Percentiles rank a stretch among this genome's conserved stretches.
Evolutionary conservation across 2,888 invertebrate genomes (phyloP).

Genomic region (Mesodorylaimus sp.): DNA sequence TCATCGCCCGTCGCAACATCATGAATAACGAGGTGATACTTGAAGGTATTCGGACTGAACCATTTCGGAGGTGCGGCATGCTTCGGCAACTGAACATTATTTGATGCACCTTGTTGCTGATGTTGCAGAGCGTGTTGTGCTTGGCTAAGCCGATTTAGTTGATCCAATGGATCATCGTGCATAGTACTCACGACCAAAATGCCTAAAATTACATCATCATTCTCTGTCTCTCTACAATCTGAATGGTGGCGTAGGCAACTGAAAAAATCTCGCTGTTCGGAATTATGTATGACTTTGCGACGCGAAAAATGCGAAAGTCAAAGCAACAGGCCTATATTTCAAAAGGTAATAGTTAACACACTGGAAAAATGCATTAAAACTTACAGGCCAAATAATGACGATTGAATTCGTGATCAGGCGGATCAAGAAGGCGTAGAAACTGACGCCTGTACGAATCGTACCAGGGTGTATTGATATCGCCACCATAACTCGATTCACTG

Average conservation of each 20-base stretch:
- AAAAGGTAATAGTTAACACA: too few relatives aligned
- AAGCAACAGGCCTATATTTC: too few relatives aligned
- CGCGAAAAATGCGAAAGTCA: too few relatives aligned
- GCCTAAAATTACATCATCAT: too few relatives aligned
- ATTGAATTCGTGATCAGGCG: conserved; percentile 79
- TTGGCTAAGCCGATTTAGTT: conserved; percentile 55
- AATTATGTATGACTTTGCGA: too few relatives aligned
- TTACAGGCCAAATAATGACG: conserved; percentile 38
- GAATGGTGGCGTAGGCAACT: too few relatives aligned
- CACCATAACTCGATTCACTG: neutral
- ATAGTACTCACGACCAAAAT: conserved; percentile 41
- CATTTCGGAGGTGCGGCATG: conserved; percentile 26
- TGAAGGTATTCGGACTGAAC: conserved; percentile 52
- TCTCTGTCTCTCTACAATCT: too few relatives aligned
- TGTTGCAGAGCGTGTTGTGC: conserved; percentile 59
- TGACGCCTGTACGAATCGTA: conserved; percentile 85
- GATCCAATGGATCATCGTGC: conserved; percentile 50
- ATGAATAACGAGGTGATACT: conserved; percentile 72
- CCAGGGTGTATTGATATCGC: conserved; percentile 48
- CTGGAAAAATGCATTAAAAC: too few relatives aligned
- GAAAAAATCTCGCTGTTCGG: too few relatives aligned
- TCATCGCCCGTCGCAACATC: conserved; percentile 46
- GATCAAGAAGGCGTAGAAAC: conserved; percentile 52
- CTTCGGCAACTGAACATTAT: conserved; percentile 23
- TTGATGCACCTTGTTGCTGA: conserved; percentile 29